Percentiles rank a stretch among this genome's conserved stretches.
Evolutionary conservation across 2,113 vertebrate genomes (phyloP).

Genomic region (Actenoides hombroni): DNA sequence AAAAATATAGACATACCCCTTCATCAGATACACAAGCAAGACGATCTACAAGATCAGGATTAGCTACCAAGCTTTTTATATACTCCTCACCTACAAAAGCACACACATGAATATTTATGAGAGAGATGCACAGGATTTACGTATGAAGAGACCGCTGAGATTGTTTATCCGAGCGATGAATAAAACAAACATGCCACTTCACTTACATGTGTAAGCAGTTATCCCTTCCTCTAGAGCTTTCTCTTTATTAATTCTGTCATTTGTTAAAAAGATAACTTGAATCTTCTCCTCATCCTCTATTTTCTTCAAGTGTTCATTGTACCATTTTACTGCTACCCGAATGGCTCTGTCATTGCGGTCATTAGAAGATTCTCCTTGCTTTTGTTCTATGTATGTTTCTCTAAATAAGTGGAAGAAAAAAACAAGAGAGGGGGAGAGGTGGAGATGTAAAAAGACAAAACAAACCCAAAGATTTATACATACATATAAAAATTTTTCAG

Average conservation of each 20-base stretch:
- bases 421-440: fast-evolving
- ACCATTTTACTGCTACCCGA: constrained; percentile 90
- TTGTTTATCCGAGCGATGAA: neutral
- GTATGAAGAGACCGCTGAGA: neutral
- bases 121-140: neutral
- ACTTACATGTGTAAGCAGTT: constrained; percentile 88
- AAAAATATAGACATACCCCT: constrained; percentile 75
- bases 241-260: constrained; percentile 89
- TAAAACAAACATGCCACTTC: neutral
- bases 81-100: constrained; percentile 91
- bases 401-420: constrained; percentile 62
- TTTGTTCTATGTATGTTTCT: constrained; percentile 90
- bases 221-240: constrained; percentile 86
- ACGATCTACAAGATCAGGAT: constrained; percentile 93
- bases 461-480: neutral
- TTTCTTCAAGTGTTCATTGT: constrained; percentile 85
- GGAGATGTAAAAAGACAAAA: neutral
- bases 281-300: constrained; percentile 65
- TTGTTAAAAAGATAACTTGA: constrained; percentile 90
- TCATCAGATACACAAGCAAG: constrained; percentile 89
- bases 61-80: constrained; percentile 88
- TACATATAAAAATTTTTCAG: neutral
- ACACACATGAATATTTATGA: neutral
- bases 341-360: constrained; percentile 96
- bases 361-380: constrained; percentile 89